phyloP scores from a whole-genome alignment of 1,140 invertebrate genomes.

The Macrostomum lignano region DNA sequence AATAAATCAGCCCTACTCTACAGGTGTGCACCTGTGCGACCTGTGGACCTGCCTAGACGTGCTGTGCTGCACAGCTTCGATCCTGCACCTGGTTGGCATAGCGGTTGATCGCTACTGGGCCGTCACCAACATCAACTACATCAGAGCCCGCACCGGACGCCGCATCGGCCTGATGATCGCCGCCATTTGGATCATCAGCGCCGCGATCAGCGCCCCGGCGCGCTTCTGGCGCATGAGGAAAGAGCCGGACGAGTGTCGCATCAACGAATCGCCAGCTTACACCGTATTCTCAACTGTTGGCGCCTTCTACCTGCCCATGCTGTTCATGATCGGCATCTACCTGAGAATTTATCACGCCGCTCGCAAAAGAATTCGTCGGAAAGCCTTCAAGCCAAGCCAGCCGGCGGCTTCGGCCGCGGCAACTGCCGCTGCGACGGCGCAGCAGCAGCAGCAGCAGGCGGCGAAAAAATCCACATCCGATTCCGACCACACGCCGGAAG shows the following conservation, averaged over 20 bases:
- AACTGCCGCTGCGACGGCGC: no score
- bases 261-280: conserved; percentile 21
- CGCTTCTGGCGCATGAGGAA: conserved; percentile 16
- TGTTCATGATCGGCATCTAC: conserved; percentile 25
- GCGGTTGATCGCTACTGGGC: conserved; percentile 32
- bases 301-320: conserved; percentile 25
- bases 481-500: no score
- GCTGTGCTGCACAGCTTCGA: conserved; percentile 31
- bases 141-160: conserved; percentile 26
- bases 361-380: conserved; percentile 17
- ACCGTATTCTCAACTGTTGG: conserved; percentile 25
- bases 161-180: conserved; percentile 27
- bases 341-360: conserved; percentile 23
- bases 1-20: no score
- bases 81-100: conserved; percentile 32
- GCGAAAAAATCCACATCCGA: no score
- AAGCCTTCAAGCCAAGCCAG: conserved; percentile 8
- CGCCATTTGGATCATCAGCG: conserved; percentile 27
- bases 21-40: conserved; percentile 26
- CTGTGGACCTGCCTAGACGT: conserved; percentile 32
- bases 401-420: no score
- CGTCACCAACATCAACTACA: conserved; percentile 31
- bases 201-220: conserved; percentile 29
- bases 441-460: no score
- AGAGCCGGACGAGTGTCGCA: conserved; percentile 14